Evolutionary conservation across 2,888 invertebrate species (phyloP).

Genomic region (Epiperipatus broadwayi): DNA sequence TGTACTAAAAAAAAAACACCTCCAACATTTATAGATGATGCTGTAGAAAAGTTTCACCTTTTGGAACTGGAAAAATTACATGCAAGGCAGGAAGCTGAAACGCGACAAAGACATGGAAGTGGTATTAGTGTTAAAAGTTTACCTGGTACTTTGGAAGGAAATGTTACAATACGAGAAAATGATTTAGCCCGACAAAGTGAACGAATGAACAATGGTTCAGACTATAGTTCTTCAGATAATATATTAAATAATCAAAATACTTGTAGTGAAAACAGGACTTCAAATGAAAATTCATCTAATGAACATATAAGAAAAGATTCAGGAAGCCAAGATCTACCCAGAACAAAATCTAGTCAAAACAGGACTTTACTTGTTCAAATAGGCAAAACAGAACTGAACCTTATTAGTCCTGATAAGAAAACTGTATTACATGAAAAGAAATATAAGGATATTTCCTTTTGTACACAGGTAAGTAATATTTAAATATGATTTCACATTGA

Average conservation of each 20-base stretch:
- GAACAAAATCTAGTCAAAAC: no score
- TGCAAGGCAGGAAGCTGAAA: slow-evolving; percentile 17
- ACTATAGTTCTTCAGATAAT: slow-evolving; percentile 7
- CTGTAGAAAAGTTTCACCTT: slow-evolving; percentile 57
- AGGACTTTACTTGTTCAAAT: slow-evolving; percentile 83
- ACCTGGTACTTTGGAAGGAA: slow-evolving; percentile 23
- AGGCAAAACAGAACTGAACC: slow-evolving; percentile 59
- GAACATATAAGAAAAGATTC: no score
- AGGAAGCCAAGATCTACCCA: no score
- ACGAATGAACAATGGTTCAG: neutral
- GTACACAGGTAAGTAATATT: slow-evolving; percentile 50
- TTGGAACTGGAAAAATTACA: slow-evolving; percentile 48
- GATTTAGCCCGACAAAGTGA: slow-evolving; percentile 20
- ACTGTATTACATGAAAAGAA: slow-evolving; percentile 66
- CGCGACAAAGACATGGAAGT: slow-evolving; percentile 24
- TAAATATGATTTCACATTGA: no score
- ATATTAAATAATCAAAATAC: slow-evolving; percentile 17
- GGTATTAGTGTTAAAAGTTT: slow-evolving; percentile 25
- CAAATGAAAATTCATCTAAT: slow-evolving; percentile 14
- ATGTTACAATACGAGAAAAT: slow-evolving; percentile 23
- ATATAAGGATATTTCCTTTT: slow-evolving; percentile 69
- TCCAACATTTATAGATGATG: slow-evolving; percentile 72
- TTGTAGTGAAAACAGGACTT: slow-evolving; percentile 15
- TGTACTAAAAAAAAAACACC: slow-evolving; percentile 69
- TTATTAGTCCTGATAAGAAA: slow-evolving; percentile 82